phyloP scores from a whole-genome alignment of 2,888 invertebrate species.

The Tanypteryx hageni region DNA sequence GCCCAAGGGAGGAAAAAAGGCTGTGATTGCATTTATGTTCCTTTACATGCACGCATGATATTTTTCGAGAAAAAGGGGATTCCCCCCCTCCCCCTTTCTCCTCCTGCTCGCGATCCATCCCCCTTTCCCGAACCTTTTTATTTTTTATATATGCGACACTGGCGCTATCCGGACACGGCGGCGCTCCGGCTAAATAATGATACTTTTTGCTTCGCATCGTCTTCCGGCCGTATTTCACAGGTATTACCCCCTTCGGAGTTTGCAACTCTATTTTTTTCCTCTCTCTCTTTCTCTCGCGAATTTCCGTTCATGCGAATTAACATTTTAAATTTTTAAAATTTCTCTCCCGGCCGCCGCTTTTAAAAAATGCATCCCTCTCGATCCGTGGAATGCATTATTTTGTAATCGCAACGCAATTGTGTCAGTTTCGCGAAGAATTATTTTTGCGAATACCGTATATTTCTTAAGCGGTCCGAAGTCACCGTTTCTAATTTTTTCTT shows the following conservation, averaged over 20 bases:
- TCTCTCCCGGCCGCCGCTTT: neutral
- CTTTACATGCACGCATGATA: constrained; percentile 62
- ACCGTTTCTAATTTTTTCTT: no score
- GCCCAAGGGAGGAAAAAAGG: constrained; percentile 33
- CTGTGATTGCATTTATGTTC: constrained; percentile 64
- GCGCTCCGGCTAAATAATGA: constrained; percentile 61
- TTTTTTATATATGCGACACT: constrained; percentile 55
- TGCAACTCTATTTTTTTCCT: neutral
- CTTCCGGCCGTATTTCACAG: constrained; percentile 62
- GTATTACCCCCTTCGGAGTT: constrained; percentile 57
- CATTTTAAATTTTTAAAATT: constrained; percentile 51
- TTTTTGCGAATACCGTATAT: no score
- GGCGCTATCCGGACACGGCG: constrained; percentile 61
- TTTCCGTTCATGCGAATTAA: constrained; percentile 57
- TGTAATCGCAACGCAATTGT: no score
- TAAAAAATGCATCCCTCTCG: constrained; percentile 57
- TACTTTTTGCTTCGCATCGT: constrained; percentile 55
- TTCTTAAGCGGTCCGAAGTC: no score
- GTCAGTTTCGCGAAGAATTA: no score
- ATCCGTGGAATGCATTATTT: no score
- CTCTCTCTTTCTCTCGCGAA: constrained; percentile 26
- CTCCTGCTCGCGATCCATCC: neutral
- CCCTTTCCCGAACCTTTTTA: constrained; percentile 10
- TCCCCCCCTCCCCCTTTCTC: neutral
- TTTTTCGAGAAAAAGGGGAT: constrained; percentile 53